Evolutionary conservation across 2,113 vertebrate genomes (phyloP).

Genomic region (Passer domesticus): DNA sequence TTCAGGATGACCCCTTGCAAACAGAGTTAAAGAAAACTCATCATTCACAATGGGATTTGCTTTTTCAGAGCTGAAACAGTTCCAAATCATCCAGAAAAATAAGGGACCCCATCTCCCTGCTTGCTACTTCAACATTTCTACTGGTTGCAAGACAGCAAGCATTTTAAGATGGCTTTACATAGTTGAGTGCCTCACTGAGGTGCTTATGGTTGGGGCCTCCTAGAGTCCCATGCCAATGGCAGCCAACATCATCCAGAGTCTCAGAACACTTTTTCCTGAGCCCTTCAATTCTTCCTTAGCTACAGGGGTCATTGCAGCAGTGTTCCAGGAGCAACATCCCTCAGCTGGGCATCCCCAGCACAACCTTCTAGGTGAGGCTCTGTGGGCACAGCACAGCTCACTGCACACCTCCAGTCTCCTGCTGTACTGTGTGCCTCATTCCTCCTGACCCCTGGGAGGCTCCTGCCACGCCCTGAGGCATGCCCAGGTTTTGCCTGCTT

Average conservation of each 20-base stretch:
- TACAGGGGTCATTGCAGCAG: not conserved
- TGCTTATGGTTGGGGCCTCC: not conserved
- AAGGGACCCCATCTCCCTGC: not conserved
- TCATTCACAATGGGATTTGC: not conserved
- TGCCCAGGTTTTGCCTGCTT: not conserved
- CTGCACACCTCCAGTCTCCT: not conserved
- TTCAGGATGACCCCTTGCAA: not conserved
- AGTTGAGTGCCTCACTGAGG: not conserved
- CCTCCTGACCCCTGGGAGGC: rapidly evolving
- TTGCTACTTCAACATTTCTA: not conserved
- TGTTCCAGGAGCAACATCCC: rapidly evolving
- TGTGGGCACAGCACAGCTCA: not conserved
- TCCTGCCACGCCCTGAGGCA: not conserved
- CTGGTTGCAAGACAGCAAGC: not conserved
- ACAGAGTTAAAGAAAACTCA: not conserved
- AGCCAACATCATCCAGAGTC: not conserved
- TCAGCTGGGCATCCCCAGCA: not conserved
- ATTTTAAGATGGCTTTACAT: not conserved
- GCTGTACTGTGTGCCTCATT: rapidly evolving
- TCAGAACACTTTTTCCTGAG: not conserved
- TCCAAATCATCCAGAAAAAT: not conserved
- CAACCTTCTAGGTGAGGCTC: not conserved
- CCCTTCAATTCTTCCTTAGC: not conserved
- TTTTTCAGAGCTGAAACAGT: not conserved
- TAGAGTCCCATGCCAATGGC: not conserved